A percentile compares a stretch with the other conserved stretches of the same genome.
Evolutionary conservation across 2,888 invertebrate genomes (phyloP).

Genomic region (Hydroisotoma schaefferi): DNA sequence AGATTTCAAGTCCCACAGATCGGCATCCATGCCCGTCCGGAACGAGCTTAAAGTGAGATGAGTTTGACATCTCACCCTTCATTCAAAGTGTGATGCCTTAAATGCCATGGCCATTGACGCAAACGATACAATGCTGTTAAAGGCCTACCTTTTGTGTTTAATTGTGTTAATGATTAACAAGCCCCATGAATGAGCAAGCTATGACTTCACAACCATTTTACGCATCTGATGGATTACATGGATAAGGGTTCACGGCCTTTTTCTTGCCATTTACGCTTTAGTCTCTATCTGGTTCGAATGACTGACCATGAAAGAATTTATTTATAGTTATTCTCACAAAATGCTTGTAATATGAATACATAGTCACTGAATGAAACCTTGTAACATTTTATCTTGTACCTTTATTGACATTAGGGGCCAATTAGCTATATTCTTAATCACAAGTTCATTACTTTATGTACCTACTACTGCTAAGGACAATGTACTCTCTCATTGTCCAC

Average conservation of each 20-base stretch:
- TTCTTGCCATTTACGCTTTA: conserved; percentile 2
- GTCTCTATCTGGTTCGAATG: background rate
- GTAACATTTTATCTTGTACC: conserved; percentile 36
- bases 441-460: conserved; percentile 88
- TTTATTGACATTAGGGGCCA: conserved; percentile 50
- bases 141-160: no score
- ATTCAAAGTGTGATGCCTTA: conserved; percentile 7
- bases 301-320: conserved; percentile 4
- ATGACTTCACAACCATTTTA: no score
- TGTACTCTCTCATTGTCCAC: conserved; percentile 40
- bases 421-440: conserved; percentile 82
- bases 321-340: background rate
- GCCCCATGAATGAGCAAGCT: no score
- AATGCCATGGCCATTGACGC: background rate
- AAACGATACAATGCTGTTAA: conserved; percentile 3
- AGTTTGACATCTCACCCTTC: conserved; percentile 29
- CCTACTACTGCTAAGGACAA: conserved; percentile 77
- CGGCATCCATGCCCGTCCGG: conserved; percentile 49
- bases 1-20: conserved; percentile 49
- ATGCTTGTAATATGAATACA: background rate
- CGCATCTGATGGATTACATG: conserved; percentile 7
- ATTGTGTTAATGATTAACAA: no score
- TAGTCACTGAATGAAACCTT: conserved; percentile 15
- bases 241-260: conserved; percentile 11
- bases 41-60: conserved; percentile 49